Base-by-base conservation (phyloP, 2,113 vertebrate species). In the Uria aalge region DNA sequence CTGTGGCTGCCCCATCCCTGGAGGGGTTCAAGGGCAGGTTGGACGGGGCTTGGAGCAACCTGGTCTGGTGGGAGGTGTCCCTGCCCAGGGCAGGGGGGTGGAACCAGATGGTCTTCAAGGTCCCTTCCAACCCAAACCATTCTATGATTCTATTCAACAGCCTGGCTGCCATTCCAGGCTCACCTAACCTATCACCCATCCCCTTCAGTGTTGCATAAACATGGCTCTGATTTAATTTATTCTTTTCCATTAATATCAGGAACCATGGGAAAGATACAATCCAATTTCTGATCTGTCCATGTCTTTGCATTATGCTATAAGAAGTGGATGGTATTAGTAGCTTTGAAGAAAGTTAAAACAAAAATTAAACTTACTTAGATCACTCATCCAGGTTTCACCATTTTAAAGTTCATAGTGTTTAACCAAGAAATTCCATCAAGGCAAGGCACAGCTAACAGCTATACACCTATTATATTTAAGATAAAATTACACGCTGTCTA, bases 151-250 rank as follows among this genome's bases (percentile, higher is more conserved):
- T 60, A 1, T 38, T 68, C 77, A 60, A 16, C 43, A 56, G 59
- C 36, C 48, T 41, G 62, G 66, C 52, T 91, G 83, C 64, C 45
- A 8, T 27, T 79, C 41, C 87, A 75, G 53, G 53, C 47, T 75
- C 52, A 26, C 36, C n/a, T 26, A 26, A 34, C 41, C 32, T 34
- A 34, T 7, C 47, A 3, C 71, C 36, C 19, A 0, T 55, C 52
- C 62, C 60, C 57, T 63, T 60, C 57, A 27, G 30, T 8, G n/a
- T 41, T 5, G 7, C 57, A 69, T 15, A 40, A 43, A 60, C 78
- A 57, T 0, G 0, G 71, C 45, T 66, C 62, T 0, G 0, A 48
- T 23, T 45, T n/a, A 20, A 47, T 95, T 75, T 56, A 68, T 41
- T 73, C 22, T 38, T 76, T 55, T 60, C 29, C 62, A 0, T 34